Evolutionary conservation across 2,888 invertebrate species (phyloP).

Genomic region (Himalopsyche tibetana): DNA sequence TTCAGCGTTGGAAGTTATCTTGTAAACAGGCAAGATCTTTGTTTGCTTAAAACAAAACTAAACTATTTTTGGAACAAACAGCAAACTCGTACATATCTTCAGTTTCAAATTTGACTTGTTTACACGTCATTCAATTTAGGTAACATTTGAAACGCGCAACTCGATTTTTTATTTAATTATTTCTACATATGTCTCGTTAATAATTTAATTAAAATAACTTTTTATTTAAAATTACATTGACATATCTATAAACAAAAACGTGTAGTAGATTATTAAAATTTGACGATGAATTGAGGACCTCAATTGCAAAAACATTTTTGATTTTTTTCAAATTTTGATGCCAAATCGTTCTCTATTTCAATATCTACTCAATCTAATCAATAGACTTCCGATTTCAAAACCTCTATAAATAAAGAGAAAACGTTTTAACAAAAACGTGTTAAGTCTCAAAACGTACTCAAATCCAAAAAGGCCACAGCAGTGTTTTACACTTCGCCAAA

Average conservation of each 20-base stretch:
- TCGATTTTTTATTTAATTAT: constrained; percentile 14
- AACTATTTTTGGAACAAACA: background rate
- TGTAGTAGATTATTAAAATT: no score
- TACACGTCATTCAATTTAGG: background rate
- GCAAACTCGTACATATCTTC: background rate
- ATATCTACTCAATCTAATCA: no score
- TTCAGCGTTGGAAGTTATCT: background rate
- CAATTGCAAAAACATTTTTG: no score
- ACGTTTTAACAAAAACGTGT: no score
- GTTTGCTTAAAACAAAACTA: background rate
- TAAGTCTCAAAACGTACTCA: no score
- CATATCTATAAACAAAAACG: background rate
- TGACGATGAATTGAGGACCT: no score
- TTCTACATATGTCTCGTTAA: background rate
- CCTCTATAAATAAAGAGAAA: no score
- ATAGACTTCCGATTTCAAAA: no score
- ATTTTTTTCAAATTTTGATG: no score
- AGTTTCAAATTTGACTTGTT: constrained; percentile 24
- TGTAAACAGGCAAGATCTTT: background rate
- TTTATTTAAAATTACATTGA: background rate
- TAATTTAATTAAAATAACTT: background rate
- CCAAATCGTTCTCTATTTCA: no score
- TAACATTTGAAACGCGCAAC: background rate
- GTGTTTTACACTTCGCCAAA: no score
- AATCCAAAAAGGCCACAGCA: no score